phyloP scores from a whole-genome alignment of 2,113 vertebrate genomes.

The Monopterus albus region DNA sequence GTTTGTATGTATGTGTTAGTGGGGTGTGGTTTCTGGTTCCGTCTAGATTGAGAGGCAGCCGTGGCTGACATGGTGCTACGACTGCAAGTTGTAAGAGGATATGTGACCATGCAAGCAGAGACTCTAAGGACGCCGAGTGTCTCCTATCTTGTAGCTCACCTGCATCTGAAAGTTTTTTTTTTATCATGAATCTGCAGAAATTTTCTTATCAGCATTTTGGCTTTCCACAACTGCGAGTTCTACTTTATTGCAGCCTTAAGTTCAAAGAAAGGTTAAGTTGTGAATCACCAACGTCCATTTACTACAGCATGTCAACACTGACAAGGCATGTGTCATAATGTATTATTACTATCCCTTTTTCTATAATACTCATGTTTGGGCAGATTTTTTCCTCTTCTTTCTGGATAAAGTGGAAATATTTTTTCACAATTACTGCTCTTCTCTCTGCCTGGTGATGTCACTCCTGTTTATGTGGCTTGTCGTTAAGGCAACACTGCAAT shows the following conservation, averaged over 20 bases:
- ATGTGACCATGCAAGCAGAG: conserved; percentile 6
- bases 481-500: conserved; percentile 66
- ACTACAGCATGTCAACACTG: conserved; percentile 65
- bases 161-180: conserved; percentile 33
- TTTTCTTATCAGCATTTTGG: conserved; percentile 3
- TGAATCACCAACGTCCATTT: conserved; percentile 60
- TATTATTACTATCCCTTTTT: conserved; percentile 41
- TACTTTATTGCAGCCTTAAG: conserved; percentile 50
- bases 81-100: conserved; percentile 40
- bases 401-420: conserved; percentile 58
- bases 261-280: conserved; percentile 61
- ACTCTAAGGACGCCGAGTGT: neutral
- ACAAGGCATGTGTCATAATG: conserved; percentile 54
- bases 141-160: conserved; percentile 18
- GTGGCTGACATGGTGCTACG: conserved; percentile 29
- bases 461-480: conserved; percentile 67
- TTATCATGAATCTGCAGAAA: neutral
- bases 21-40: conserved; percentile 41
- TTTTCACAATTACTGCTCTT: conserved; percentile 38
- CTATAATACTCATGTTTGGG: conserved; percentile 37
- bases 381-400: neutral
- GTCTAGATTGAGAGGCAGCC: conserved; percentile 44
- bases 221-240: conserved; percentile 43
- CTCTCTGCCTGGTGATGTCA: conserved; percentile 61
- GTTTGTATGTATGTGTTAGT: conserved; percentile 19